phyloP scores from a whole-genome alignment of 2,113 vertebrate species.

The Cygnus buccinator region DNA sequence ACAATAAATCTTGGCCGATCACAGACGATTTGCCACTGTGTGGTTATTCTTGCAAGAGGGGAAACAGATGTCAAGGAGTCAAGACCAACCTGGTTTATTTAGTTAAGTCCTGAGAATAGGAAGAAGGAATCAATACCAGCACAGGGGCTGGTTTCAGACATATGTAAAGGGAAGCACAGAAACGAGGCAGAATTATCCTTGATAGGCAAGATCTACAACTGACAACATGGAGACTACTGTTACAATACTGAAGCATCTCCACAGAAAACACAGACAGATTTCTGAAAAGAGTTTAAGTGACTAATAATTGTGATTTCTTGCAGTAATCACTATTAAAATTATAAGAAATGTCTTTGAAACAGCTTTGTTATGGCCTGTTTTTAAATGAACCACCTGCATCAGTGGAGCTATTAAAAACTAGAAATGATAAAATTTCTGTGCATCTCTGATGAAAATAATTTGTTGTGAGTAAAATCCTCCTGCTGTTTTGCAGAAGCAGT shows the following conservation, averaged over 20 bases:
- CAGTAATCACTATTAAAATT: not conserved
- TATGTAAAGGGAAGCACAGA: not conserved
- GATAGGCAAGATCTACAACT: not conserved
- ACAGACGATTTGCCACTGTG: not conserved
- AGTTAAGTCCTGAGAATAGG: not conserved
- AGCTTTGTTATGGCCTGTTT: not conserved
- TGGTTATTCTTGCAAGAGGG: not conserved
- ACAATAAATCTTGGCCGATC: constrained; percentile 39
- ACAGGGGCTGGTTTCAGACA: not conserved
- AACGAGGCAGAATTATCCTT: not conserved
- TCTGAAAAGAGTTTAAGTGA: not conserved
- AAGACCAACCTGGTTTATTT: not conserved
- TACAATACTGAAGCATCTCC: not conserved
- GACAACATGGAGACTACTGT: not conserved
- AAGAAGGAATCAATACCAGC: not conserved
- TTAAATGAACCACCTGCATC: not conserved
- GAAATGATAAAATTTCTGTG: not conserved
- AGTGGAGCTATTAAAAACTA: not conserved
- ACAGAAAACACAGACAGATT: not conserved
- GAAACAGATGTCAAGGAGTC: constrained; percentile 11
- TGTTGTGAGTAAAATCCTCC: not conserved
- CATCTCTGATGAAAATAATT: not conserved
- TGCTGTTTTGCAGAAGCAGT: not conserved
- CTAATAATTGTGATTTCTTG: not conserved
- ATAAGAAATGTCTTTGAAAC: not conserved